Percentiles rank a stretch among this genome's conserved stretches.
Evolutionary conservation across 2,888 invertebrate species (phyloP).

Genomic region (Eumerus sabulonum): DNA sequence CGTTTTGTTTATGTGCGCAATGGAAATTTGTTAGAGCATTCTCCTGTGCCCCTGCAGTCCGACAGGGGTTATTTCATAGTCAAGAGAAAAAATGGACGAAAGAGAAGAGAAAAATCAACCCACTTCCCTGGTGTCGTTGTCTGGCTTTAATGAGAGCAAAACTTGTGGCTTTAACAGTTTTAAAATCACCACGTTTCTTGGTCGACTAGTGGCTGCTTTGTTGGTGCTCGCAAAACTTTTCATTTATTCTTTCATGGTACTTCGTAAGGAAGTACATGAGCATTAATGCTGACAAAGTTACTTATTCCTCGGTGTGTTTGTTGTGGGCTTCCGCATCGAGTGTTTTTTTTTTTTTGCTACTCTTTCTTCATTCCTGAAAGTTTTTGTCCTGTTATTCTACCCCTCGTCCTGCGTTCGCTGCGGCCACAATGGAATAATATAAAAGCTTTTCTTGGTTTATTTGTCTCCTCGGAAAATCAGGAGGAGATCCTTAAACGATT

Average conservation of each 20-base stretch:
- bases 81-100: no score
- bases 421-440: conserved; percentile 15
- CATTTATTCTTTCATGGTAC: conserved; percentile 33
- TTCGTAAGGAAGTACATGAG: conserved; percentile 41
- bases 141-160: conserved; percentile 25
- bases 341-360: conserved; percentile 16
- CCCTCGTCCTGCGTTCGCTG: no score
- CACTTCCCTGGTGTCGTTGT: background rate
- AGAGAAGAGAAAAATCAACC: no score
- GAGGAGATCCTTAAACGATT: background rate
- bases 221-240: conserved; percentile 17
- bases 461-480: no score
- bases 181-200: conserved; percentile 24
- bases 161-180: conserved; percentile 44
- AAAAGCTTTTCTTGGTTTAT: conserved; percentile 43
- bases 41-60: conserved; percentile 23
- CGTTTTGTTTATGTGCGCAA: conserved; percentile 61
- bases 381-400: background rate
- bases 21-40: conserved; percentile 45
- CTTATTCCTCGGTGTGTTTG: conserved; percentile 39
- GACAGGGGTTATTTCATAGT: no score
- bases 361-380: background rate
- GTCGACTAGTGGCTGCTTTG: background rate
- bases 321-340: conserved; percentile 26
- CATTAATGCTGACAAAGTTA: conserved; percentile 47